A percentile compares a stretch with the other conserved stretches of the same genome.
Evolutionary conservation across 2,888 invertebrate genomes (phyloP).

Genomic region (Saturnia pavonia): DNA sequence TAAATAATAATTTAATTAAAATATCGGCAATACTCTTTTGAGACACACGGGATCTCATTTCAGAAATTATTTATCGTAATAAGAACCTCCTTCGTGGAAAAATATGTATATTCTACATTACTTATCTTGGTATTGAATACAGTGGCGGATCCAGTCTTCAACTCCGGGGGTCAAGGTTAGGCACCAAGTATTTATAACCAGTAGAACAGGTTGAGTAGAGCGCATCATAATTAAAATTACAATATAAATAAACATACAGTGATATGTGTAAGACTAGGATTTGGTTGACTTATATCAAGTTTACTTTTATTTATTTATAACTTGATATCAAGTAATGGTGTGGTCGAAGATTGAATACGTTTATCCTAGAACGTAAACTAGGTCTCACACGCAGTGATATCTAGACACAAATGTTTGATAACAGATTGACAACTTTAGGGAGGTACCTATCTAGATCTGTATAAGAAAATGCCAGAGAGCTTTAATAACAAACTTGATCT

Average conservation of each 20-base stretch:
- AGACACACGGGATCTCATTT: neutral
- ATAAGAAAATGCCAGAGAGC: neutral
- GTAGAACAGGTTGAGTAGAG: neutral
- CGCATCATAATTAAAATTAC: neutral
- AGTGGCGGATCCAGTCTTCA: neutral
- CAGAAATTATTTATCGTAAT: neutral
- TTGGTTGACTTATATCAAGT: neutral
- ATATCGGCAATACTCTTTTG: too few relatives aligned
- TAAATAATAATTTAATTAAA: too few relatives aligned
- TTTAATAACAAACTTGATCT: neutral
- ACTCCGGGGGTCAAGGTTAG: constrained; percentile 1
- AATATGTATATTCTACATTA: neutral
- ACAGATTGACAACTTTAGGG: neutral
- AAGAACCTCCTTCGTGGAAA: neutral
- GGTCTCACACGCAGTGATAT: neutral
- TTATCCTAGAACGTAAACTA: neutral
- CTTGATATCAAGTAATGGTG: neutral
- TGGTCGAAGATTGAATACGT: neutral
- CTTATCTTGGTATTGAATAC: neutral
- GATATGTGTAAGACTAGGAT: neutral
- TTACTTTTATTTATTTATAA: neutral
- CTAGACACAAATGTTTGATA: neutral
- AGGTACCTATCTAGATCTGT: neutral
- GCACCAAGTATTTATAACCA: neutral
- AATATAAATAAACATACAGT: neutral